Evolutionary conservation across 1,140 invertebrate genomes (phyloP).

Genomic region (Eubasilissa regina): DNA sequence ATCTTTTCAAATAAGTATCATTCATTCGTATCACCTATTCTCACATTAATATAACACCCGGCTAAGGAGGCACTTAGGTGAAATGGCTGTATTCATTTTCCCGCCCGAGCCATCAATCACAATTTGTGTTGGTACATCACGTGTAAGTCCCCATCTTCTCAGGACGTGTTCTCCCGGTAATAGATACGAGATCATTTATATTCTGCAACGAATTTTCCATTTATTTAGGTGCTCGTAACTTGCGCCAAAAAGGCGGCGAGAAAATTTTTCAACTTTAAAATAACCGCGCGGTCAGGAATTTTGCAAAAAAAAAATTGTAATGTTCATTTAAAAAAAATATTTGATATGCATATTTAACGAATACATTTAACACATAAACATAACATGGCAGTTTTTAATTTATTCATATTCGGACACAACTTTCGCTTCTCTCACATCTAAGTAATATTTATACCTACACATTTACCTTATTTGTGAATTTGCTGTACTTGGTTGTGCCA

Average conservation of each 20-base stretch:
- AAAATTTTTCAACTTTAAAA: background rate
- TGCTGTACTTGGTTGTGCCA: no score
- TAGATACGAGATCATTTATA: conserved; percentile 54
- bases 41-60: conserved; percentile 34
- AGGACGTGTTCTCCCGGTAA: conserved; percentile 39
- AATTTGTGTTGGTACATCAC: conserved; percentile 46
- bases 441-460: no score
- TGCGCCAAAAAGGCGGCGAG: background rate
- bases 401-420: no score
- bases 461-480: no score
- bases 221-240: conserved; percentile 42
- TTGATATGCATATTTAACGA: no score
- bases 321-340: no score
- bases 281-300: no score
- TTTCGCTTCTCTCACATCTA: no score
- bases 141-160: conserved; percentile 28
- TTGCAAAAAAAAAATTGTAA: no score
- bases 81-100: conserved; percentile 39
- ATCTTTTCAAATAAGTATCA: conserved; percentile 13
- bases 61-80: conserved; percentile 35
- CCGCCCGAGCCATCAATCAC: conserved; percentile 48
- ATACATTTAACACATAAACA: no score
- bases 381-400: no score
- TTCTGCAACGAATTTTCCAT: conserved; percentile 45
- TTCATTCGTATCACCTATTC: conserved; percentile 29